Conservation (phyloP, 2,797 vertebrate genomes). For the Anomalospiza imberbis region DNA sequence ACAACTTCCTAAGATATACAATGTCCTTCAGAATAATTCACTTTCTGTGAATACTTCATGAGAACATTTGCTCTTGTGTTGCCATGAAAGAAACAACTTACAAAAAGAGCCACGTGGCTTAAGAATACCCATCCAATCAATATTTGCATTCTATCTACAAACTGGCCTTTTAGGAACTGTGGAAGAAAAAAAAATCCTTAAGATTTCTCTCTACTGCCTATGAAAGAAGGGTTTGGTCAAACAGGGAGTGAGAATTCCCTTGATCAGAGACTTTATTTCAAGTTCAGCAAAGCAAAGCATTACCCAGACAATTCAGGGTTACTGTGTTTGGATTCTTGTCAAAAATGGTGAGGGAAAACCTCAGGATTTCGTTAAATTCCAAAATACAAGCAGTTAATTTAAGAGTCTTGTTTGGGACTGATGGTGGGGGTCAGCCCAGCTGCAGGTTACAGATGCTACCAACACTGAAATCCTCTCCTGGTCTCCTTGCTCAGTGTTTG, state of each 20-base stretch:
- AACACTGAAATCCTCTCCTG: background rate
- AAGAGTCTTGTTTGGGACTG: background rate
- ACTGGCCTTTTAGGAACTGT: background rate
- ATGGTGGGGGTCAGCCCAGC: background rate
- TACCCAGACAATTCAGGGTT: background rate
- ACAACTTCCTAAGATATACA: background rate
- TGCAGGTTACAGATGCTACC: background rate
- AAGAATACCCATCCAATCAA: background rate
- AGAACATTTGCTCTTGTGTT: background rate
- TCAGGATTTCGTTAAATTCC: background rate
- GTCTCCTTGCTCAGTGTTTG: rapidly evolving
- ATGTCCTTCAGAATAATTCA: background rate
- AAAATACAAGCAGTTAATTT: background rate
- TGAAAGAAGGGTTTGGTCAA: background rate
- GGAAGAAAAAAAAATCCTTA: background rate
- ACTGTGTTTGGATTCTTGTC: background rate
- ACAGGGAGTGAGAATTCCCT: background rate
- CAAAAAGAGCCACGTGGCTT: background rate
- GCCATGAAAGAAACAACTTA: background rate
- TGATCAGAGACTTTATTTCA: background rate
- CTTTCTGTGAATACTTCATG: background rate
- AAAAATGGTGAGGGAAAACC: background rate
- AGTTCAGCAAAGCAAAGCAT: background rate
- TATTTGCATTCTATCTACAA: background rate
- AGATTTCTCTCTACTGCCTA: background rate